phyloP scores from a whole-genome alignment of 2,113 vertebrate genomes.

The Mobula birostris region DNA sequence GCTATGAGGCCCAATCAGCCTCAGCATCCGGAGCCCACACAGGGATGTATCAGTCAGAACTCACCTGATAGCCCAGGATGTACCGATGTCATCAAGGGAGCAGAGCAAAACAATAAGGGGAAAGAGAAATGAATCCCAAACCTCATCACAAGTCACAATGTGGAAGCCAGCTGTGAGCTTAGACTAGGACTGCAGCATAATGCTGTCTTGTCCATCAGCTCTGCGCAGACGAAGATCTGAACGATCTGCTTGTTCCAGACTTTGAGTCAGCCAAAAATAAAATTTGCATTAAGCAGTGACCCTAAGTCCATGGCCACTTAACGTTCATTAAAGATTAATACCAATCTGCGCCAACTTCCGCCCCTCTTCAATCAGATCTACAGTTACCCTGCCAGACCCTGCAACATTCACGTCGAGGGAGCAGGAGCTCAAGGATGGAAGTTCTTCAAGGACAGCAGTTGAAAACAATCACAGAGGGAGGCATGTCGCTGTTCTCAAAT shows the following conservation, averaged over 20 bases:
- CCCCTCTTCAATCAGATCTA: not conserved
- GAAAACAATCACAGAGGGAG: not conserved
- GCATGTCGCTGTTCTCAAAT: too few relatives aligned
- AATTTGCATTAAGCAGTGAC: not conserved
- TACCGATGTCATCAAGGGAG: not conserved
- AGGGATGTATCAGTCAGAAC: not conserved
- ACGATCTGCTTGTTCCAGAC: not conserved
- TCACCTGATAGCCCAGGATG: not conserved
- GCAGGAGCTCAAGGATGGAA: not conserved
- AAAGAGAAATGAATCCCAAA: not conserved
- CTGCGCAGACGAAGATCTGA: not conserved
- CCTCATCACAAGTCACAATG: not conserved
- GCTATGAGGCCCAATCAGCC: not conserved
- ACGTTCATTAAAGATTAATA: conserved; percentile 23
- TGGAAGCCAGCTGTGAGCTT: not conserved
- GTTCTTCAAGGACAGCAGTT: conserved; percentile 3
- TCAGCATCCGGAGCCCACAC: not conserved
- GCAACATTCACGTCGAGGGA: not conserved
- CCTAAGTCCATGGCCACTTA: not conserved
- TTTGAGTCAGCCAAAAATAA: not conserved
- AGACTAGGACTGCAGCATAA: not conserved
- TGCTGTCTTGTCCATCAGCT: not conserved
- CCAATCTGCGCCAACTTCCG: not conserved
- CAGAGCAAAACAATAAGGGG: not conserved
- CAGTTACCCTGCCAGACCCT: conserved; percentile 12